Evolutionary conservation across 2,797 vertebrate genomes (phyloP).

Genomic region (Lepus townsendii): DNA sequence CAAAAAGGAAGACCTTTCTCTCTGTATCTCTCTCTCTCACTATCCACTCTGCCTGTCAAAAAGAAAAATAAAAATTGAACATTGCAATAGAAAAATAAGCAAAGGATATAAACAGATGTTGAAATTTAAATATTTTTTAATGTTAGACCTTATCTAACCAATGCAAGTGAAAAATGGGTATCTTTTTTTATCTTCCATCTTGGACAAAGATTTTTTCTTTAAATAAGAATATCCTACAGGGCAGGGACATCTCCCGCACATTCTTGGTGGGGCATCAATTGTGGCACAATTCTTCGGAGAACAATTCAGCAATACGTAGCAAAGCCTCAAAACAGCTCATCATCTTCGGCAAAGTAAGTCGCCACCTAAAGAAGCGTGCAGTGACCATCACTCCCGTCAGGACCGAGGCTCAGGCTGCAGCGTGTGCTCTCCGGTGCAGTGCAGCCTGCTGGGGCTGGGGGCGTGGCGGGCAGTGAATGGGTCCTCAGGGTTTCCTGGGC

Average conservation of each 20-base stretch:
- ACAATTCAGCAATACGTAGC: not conserved
- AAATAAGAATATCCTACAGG: not conserved
- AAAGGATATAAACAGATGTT: constrained; percentile 13
- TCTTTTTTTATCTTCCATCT: not conserved
- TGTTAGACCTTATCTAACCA: constrained; percentile 53
- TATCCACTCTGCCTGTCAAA: too few relatives aligned
- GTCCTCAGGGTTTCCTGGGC: not conserved
- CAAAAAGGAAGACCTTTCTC: too few relatives aligned
- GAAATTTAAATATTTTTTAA: not conserved
- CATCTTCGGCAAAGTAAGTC: constrained; percentile 41
- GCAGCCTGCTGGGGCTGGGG: too few relatives aligned
- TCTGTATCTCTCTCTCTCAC: too few relatives aligned
- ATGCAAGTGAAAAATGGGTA: not conserved
- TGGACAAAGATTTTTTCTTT: constrained; percentile 24
- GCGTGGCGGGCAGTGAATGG: not conserved
- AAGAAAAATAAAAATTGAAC: not conserved
- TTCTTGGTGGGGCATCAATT: not conserved
- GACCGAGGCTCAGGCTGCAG: not conserved
- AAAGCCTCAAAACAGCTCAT: constrained; percentile 22
- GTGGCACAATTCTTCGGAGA: not conserved
- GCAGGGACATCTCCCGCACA: not conserved
- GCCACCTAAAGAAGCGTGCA: not conserved
- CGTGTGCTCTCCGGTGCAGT: not conserved
- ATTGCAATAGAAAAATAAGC: constrained; percentile 26
- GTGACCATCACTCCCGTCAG: not conserved